Percentiles rank a stretch among this genome's conserved stretches.
Evolutionary conservation across 2,113 vertebrate species (phyloP).

Genomic region (Pagrus major): DNA sequence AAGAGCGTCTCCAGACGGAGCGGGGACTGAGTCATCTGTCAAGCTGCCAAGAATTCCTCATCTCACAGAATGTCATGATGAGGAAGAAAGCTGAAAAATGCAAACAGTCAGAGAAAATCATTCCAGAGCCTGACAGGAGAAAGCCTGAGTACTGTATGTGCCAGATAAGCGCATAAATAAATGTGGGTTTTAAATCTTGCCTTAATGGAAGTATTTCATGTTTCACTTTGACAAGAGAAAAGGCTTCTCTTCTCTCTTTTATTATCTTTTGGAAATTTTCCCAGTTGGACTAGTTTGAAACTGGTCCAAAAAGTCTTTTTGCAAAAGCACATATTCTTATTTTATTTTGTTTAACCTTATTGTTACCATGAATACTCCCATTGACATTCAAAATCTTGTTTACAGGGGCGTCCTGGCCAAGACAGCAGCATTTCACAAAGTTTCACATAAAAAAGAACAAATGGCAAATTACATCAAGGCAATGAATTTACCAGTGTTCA

Average conservation of each 20-base stretch:
- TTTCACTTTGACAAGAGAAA: background rate
- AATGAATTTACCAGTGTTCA: no score
- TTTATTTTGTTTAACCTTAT: no score
- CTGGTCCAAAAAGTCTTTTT: background rate
- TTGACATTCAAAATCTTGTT: no score
- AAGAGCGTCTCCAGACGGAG: background rate
- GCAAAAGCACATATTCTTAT: no score
- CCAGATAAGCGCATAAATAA: background rate
- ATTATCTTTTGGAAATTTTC: background rate
- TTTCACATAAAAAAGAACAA: no score
- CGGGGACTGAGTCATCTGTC: constrained; percentile 36
- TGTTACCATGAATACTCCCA: no score
- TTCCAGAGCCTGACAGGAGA: constrained; percentile 28
- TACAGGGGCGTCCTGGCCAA: no score
- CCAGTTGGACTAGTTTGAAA: background rate
- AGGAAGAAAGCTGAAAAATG: constrained; percentile 8
- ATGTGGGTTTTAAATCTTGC: background rate
- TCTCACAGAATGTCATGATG: constrained; percentile 9
- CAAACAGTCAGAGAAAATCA: constrained; percentile 12
- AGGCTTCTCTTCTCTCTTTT: background rate
- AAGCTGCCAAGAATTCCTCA: constrained; percentile 21
- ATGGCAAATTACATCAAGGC: no score
- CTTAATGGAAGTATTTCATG: background rate
- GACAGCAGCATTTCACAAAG: no score
- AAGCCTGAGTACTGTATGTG: background rate